Base-by-base conservation (phyloP, 2,113 vertebrate species). In the Varanus komodoensis region DNA sequence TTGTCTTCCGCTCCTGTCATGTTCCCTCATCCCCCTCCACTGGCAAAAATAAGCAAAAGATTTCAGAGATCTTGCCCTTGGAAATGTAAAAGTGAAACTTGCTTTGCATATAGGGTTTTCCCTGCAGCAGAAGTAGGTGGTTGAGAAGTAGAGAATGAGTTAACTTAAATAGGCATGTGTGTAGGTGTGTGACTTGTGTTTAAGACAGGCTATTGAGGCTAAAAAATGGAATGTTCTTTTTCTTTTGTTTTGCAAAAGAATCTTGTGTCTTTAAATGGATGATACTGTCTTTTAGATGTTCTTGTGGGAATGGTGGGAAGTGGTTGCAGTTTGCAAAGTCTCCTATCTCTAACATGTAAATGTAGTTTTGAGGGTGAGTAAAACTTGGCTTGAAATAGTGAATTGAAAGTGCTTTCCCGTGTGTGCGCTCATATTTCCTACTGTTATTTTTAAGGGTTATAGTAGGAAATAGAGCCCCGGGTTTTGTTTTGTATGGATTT, bases 71-170 rank as follows among this genome's bases (percentile, higher is more conserved):
- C 3, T 21, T 75, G 11, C 0, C 0, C 3, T 57, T 1, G 12
- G 64, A 32, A 54, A 21, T 82, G 25, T 86, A 19, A 48, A 69
- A 91, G 90, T n/a, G 86, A 29, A 0, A 32, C 0, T 23, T 25
- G 82, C 14, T 91, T 50, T 0, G 1, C 48, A 69, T 2, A 68
- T 19, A 7, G 68, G 3, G 1, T 4, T 3, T 90, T 0, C 0
- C 0, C 67, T 82, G 74, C 67, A 8, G 32, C 0, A 1, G 64
- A n/a, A 82, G 11, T 4, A 29, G 27, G 48, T 73, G 34, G 0
- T 0, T 77, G 48, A n/a, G 21, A 34, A 0, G 27, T 4, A 25
- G 68, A 75, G 78, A 73, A n/a, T 74, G 0, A 52, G 11, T 0
- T 0, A 81, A 67, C n/a, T 48, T 52, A 9, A 15, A 68, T 0